These are phyloP conservation scores for Tursiops truncatus DNA, from an alignment of 2,113 vertebrate species.

Conservation along the genomic window DNA sequence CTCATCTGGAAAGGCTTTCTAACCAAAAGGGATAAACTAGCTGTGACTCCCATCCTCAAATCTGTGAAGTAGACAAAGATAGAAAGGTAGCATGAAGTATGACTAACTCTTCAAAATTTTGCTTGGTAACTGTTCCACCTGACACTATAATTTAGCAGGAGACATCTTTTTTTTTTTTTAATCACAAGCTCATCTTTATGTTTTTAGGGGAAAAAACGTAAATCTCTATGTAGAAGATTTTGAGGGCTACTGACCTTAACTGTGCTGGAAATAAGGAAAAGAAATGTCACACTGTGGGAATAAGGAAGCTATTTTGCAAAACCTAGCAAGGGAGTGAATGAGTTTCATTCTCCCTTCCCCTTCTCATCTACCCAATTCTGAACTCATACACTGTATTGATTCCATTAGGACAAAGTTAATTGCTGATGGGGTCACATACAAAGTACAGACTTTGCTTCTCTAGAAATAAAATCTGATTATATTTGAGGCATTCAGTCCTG, in stretches of 20 bases:
- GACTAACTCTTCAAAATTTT: conserved; percentile 37
- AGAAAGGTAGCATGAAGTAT: not conserved
- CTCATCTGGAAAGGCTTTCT: conserved; percentile 64
- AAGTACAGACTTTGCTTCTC: conserved; percentile 22
- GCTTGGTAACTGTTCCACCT: not conserved
- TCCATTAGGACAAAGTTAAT: conserved; percentile 50
- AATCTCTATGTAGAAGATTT: conserved; percentile 2
- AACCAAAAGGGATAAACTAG: conserved; percentile 47
- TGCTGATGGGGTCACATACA: not conserved
- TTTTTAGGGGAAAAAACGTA: conserved; percentile 42
- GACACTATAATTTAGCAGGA: not conserved
- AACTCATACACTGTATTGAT: conserved; percentile 29
- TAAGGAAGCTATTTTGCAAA: conserved; percentile 62
- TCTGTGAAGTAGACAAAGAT: not conserved
- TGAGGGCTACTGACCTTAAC: conserved; percentile 52
- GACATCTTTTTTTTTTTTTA: conserved; percentile 9
- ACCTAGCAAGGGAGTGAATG: conserved; percentile 20
- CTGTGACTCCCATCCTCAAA: conserved; percentile 24
- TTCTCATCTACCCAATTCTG: conserved; percentile 18
- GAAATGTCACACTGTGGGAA: conserved; percentile 51
- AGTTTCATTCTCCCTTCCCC: conserved; percentile 53
- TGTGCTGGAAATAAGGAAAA: conserved; percentile 62
- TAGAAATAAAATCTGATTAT: conserved; percentile 49
- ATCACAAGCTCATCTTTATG: conserved; percentile 39
- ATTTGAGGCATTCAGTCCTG: not conserved